Conservation (phyloP, 2,888 invertebrate genomes). For the Pegoplata infirma region DNA sequence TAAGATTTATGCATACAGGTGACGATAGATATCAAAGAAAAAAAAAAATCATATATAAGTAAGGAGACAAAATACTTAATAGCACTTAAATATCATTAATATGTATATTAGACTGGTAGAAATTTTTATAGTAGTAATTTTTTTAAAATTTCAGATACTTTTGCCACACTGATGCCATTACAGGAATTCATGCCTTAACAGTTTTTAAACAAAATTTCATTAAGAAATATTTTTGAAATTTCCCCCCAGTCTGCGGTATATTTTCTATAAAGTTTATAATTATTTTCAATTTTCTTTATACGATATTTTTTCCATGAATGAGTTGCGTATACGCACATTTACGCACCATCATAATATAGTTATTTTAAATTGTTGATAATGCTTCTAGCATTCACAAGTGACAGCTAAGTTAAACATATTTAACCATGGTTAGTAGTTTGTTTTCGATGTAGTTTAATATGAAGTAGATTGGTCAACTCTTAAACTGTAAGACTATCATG, state of each 20-base stretch:
- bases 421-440: conserved; percentile 28
- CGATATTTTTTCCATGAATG: not conserved
- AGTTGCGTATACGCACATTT: conserved; percentile 24
- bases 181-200: no score
- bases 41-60: no score
- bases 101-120: not conserved
- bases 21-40: conserved; percentile 29
- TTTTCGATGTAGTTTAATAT: conserved; percentile 4
- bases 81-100: conserved; percentile 16
- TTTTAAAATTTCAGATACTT: no score
- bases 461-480: conserved; percentile 15
- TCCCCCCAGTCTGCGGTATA: no score
- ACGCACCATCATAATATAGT: conserved; percentile 54
- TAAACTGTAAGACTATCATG: not conserved
- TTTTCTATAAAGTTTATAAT: not conserved
- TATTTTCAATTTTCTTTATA: not conserved
- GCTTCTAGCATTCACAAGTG: conserved; percentile 57
- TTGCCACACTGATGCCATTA: no score
- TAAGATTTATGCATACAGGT: conserved; percentile 33
- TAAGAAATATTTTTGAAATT: no score
- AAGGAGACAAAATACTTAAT: not conserved
- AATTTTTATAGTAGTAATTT: no score
- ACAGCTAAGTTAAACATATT: conserved; percentile 59
- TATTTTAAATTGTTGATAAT: conserved; percentile 59
- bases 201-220: no score